Evolutionary conservation across 2,888 invertebrate species (phyloP), one percentile per base, ranked within the genome.

Genomic region (Aquatica leii): DNA sequence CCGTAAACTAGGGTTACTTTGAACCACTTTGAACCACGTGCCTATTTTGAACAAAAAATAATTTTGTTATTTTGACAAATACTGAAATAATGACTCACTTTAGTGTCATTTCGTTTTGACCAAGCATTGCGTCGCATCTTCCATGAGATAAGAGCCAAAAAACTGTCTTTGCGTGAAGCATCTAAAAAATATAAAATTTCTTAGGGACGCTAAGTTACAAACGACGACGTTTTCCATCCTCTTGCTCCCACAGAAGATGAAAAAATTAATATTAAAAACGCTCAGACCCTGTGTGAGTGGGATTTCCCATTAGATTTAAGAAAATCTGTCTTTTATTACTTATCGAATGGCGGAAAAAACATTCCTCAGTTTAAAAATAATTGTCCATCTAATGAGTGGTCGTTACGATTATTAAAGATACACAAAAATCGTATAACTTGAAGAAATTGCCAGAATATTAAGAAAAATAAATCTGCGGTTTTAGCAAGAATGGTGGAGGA

Each of bases 191-290:
- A 20, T 54, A 43, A 35, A 41, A 59, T 61, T 40, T 56, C 50
- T 35, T 61, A 56, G 55, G 55, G 48, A 60, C 55, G 46, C 61
- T 61, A 18, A 49, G 49, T 56, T 48, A 56, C 37, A 55, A 61
- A 55, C 40, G 18, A 34, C 46, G 48, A 56, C 4, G 21, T 56
- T 56, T 49, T 55, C 35, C 49, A 37, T 21, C 56, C 41, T 12
- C 51, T 46, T 46, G 59, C 53, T 18, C 35, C 53, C 37, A 48
- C 43, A 9, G 54, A 60, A 2, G 60, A 43, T 8, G 60, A 55
- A 21, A 53, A 60, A 21, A 41, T 53, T 53, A 53, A 53, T 53
- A 41, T 59, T 14, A 53, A 59, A 53, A 41, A 17, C 43, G 51
- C 43, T 41, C 53, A 53, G 53, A 43, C 12, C 14, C 35, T 49